phyloP scores from a whole-genome alignment of 2,888 invertebrate species.

The Trissolcus japonicus region DNA sequence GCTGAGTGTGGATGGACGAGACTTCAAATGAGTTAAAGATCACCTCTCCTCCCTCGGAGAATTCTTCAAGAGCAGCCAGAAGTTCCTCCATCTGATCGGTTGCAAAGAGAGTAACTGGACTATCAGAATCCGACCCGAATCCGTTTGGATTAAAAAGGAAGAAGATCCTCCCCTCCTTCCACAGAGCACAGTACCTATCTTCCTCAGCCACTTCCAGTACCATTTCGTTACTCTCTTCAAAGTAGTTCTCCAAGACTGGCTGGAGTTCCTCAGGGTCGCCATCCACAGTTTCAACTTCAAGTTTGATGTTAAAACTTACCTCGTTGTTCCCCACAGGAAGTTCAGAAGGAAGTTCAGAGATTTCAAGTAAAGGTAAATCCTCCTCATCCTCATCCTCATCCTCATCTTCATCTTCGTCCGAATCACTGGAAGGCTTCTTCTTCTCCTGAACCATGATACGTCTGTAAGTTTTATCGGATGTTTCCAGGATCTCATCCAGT shows the following conservation, averaged over 20 bases:
- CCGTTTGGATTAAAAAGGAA: conserved; percentile 72
- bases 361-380: conserved; percentile 56
- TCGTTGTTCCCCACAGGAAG: conserved; percentile 63
- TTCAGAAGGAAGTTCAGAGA: conserved; percentile 66
- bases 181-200: conserved; percentile 66
- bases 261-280: conserved; percentile 24
- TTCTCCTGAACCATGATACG: not conserved
- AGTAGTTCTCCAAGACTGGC: conserved; percentile 64
- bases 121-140: conserved; percentile 60
- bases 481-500: conserved; percentile 64
- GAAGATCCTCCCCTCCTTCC: conserved; percentile 64
- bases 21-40: conserved; percentile 13
- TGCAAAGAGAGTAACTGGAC: conserved; percentile 64
- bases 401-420: conserved; percentile 20
- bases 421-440: not conserved
- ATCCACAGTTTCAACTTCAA: conserved; percentile 12
- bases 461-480: conserved; percentile 31
- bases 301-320: conserved; percentile 28
- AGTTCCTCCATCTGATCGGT: conserved; percentile 66
- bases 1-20: not conserved
- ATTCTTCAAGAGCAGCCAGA: conserved; percentile 42
- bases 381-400: conserved; percentile 48
- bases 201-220: conserved; percentile 67
- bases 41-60: conserved; percentile 15
- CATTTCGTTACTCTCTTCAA: conserved; percentile 63